These are phyloP conservation scores for Verasper variegatus DNA, from an alignment of 2,113 vertebrate species.

Conservation along the genomic window DNA sequence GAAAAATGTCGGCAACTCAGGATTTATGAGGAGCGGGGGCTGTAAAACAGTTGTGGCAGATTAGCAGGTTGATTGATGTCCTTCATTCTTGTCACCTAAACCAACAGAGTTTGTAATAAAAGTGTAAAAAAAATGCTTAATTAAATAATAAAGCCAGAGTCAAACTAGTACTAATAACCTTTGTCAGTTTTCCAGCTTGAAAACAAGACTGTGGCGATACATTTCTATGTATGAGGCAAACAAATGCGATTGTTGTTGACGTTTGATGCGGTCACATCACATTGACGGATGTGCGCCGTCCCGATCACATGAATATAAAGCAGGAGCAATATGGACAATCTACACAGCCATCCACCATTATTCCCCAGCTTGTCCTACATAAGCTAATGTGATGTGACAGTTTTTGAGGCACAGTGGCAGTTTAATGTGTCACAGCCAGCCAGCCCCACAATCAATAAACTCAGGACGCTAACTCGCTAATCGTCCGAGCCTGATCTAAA, in stretches of 20 bases:
- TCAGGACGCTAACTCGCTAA: conserved; percentile 21
- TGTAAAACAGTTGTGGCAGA: conserved; percentile 55
- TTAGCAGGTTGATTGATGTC: conserved; percentile 63
- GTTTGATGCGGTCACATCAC: conserved; percentile 32
- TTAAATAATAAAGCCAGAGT: conserved; percentile 56
- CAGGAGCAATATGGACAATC: conserved; percentile 36
- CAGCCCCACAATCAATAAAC: conserved; percentile 47
- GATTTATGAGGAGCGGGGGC: conserved; percentile 26
- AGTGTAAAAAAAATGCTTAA: conserved; percentile 44
- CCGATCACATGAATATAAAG: conserved; percentile 48
- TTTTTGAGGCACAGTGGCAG: conserved; percentile 16
- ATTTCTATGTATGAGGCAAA: conserved; percentile 14
- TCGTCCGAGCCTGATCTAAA: conserved; percentile 4
- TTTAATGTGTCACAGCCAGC: conserved; percentile 35
- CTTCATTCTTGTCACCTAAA: conserved; percentile 50
- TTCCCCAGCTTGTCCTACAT: conserved; percentile 19
- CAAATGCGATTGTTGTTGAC: conserved; percentile 46
- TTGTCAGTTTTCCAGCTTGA: conserved; percentile 58
- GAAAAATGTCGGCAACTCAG: background rate
- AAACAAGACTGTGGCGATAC: conserved; percentile 50
- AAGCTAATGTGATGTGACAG: conserved; percentile 64
- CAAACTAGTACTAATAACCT: conserved; percentile 58
- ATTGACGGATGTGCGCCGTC: conserved; percentile 63
- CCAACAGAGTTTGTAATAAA: conserved; percentile 48
- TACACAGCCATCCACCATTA: conserved; percentile 34